Base-by-base conservation (phyloP, 1,140 invertebrate species). In the Wasmannia auropunctata region DNA sequence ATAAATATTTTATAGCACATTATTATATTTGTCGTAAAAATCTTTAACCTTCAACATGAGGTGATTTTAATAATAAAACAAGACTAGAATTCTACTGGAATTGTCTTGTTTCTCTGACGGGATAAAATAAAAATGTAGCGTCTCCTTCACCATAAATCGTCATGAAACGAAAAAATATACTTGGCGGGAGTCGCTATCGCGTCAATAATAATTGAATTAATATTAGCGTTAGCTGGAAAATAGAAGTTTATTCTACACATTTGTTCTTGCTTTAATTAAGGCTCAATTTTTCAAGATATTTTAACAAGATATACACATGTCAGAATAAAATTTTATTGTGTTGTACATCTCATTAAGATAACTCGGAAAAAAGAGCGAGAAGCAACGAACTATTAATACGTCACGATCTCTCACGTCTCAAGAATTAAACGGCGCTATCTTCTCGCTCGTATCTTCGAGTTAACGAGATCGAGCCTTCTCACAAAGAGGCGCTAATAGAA, bases 401-500 rank as follows among this genome's bases (percentile, higher is more conserved):
- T 34, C 11, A 14, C 28, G n/a, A 77, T 22, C 2, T 31, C 10
- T 49, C 43, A 49, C 22, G 37, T 46, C 14, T 46, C 28, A 49
- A 49, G 14, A 69, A 43, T 25, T 69, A 70, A n/a, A 70, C 14
- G 37, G 31, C 28, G 4, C 14, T 75, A 74, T 60, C 14, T 74
- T 34, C 10, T 70, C 65, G 16, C 28, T 28, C 37, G 22, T 58
- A 43, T 72, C 34, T 72, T 31, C 40, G 28, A n/a, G 16, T 10
- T 43, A 65, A 67, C 43, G 22, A 54, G 31, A 51, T 56, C 31
- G 34, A 6, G 34, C 5, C 16, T 49, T 34, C 11, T n/a, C n/a
- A n/a, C n/a, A n/a, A n/a, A 37, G 34, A 80, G 67, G 62, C 5
- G 49, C 62, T 79, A 67, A 54, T 49, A 43, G 43, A 46, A 63